Conservation (phyloP, 2,113 vertebrate genomes). For the Clarias magur region DNA sequence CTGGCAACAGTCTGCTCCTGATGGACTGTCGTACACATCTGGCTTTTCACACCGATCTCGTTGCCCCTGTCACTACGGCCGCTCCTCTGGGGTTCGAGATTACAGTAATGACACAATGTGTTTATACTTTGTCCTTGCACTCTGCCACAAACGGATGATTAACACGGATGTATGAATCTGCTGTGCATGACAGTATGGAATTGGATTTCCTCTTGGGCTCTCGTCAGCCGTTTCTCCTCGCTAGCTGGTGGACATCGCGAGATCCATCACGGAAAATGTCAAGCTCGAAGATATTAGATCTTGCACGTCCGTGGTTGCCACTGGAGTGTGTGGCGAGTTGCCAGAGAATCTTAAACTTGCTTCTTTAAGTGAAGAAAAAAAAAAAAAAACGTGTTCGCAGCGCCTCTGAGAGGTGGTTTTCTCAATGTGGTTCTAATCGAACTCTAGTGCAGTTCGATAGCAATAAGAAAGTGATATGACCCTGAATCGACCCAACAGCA, state of each 20-base stretch:
- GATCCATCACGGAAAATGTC: not conserved
- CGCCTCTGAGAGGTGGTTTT: no score
- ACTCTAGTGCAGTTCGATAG: not conserved
- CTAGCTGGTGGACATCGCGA: not conserved
- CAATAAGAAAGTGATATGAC: conserved; percentile 6
- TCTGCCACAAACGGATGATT: not conserved
- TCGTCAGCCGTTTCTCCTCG: no score
- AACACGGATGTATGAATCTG: not conserved
- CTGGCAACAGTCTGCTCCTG: no score
- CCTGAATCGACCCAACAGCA: not conserved
- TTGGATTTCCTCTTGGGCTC: not conserved
- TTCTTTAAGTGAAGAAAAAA: no score
- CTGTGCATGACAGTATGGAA: not conserved
- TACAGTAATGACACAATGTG: not conserved
- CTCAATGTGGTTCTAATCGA: not conserved
- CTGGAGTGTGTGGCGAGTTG: not conserved
- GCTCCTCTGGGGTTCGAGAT: no score
- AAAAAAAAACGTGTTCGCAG: no score
- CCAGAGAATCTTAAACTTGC: not conserved
- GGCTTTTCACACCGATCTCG: no score
- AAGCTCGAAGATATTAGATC: not conserved
- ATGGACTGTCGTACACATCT: no score
- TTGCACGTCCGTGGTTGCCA: not conserved
- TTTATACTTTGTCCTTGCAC: not conserved
- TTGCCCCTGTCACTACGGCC: no score